These are phyloP conservation scores for Bellardia bayeri DNA, from an alignment of 2,888 invertebrate species.

Conservation along the genomic window DNA sequence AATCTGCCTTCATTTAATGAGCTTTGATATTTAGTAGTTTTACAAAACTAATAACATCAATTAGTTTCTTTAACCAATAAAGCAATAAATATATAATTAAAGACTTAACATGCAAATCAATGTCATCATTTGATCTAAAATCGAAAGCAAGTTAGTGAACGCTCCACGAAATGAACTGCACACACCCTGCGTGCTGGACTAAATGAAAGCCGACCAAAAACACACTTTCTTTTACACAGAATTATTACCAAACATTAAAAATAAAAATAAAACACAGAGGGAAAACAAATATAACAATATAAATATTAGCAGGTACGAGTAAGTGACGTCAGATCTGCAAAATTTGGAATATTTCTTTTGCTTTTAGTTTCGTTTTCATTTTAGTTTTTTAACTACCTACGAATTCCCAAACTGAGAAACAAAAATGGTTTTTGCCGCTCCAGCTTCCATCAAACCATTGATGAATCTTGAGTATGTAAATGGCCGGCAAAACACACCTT, in stretches of 20 bases:
- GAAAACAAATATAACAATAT: neutral
- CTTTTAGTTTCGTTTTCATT: constrained; percentile 37
- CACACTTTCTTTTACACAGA: constrained; percentile 52
- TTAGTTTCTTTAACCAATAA: neutral
- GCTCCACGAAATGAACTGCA: neutral
- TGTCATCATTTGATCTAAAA: neutral
- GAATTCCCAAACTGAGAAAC: neutral
- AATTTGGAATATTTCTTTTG: neutral
- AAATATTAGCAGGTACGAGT: constrained; percentile 3
- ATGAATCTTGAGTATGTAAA: neutral
- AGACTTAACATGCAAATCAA: neutral
- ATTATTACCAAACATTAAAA: neutral
- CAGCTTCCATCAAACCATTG: neutral
- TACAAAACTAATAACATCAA: neutral
- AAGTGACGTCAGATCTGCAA: constrained; percentile 18
- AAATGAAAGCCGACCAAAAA: constrained; percentile 26
- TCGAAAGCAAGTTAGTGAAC: constrained; percentile 12
- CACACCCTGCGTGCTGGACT: constrained; percentile 11
- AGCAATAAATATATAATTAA: neutral
- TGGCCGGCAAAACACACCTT: constrained; percentile 17
- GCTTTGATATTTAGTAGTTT: constrained; percentile 2
- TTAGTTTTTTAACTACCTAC: constrained; percentile 13
- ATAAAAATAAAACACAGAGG: neutral
- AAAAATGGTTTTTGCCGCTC: neutral
- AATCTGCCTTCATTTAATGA: neutral